Conservation (phyloP, 2,113 vertebrate genomes). For the Zosterops hypoxanthus region DNA sequence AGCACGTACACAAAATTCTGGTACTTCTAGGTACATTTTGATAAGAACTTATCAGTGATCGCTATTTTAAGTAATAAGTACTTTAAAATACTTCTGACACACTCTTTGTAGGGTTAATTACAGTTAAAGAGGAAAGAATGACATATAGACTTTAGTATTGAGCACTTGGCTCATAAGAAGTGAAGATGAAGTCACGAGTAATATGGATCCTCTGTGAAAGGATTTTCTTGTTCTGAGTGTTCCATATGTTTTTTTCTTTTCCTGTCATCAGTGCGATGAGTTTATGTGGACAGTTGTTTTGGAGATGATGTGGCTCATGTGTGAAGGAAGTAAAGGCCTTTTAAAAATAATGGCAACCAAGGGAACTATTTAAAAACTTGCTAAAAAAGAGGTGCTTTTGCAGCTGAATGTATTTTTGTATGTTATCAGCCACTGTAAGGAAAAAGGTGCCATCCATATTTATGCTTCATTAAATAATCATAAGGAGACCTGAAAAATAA, state of each 20-base stretch:
- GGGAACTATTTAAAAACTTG: slow-evolving; percentile 8
- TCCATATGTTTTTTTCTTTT: not conserved
- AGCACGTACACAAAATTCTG: not conserved
- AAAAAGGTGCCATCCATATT: slow-evolving; percentile 9
- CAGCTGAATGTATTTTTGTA: slow-evolving; percentile 31
- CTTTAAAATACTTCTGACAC: not conserved
- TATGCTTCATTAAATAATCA: slow-evolving; percentile 39
- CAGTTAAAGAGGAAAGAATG: not conserved
- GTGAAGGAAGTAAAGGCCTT: not conserved
- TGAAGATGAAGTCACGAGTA: not conserved
- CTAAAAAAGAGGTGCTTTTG: slow-evolving; percentile 18
- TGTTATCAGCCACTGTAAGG: not conserved
- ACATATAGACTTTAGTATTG: not conserved
- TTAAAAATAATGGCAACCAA: slow-evolving; percentile 39
- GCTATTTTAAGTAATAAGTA: not conserved
- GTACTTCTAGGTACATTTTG: not conserved
- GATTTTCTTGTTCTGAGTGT: not conserved
- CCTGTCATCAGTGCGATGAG: not conserved
- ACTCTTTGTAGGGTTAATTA: not conserved
- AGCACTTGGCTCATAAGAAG: rapidly evolving
- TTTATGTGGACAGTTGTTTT: not conserved
- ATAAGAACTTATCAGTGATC: not conserved
- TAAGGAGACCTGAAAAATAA: not conserved
- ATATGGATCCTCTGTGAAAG: not conserved
- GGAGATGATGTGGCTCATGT: not conserved